A percentile compares a stretch with the other conserved stretches of the same genome.
Conservation (phyloP, 1,140 invertebrate genomes). For the Platorchestia sp. region DNA sequence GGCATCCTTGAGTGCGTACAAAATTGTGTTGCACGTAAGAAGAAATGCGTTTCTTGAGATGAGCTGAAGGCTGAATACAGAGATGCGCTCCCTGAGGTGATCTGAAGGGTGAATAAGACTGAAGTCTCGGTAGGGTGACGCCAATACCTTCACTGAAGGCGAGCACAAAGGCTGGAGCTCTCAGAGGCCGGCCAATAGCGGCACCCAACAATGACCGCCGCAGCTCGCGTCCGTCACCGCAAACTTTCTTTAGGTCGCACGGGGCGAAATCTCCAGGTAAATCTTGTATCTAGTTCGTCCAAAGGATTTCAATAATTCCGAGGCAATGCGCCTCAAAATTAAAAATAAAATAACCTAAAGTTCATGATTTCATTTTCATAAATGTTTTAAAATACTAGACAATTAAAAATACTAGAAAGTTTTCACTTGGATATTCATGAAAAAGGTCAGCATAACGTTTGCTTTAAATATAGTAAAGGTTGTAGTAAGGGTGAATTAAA, state of each 20-base stretch:
- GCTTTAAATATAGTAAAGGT: too few relatives aligned
- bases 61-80: too few relatives aligned
- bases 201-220: not conserved
- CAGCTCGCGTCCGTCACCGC: not conserved
- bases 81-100: not conserved
- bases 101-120: not conserved
- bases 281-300: not conserved
- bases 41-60: too few relatives aligned
- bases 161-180: not conserved
- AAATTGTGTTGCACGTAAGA: too few relatives aligned
- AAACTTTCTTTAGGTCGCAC: not conserved
- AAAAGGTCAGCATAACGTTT: too few relatives aligned
- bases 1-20: too few relatives aligned
- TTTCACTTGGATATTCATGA: too few relatives aligned
- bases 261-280: not conserved
- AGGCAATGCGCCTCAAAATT: not conserved
- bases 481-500: too few relatives aligned
- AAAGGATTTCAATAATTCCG: not conserved
- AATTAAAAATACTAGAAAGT: too few relatives aligned
- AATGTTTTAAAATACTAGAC: too few relatives aligned
- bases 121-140: not conserved
- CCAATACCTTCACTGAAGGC: slow-evolving; percentile 3
- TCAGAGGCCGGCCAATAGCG: slow-evolving; percentile 36
- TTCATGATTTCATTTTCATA: not conserved
- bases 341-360: not conserved